Base-by-base conservation (phyloP, 2,797 vertebrate species). In the Bufotes viridis region DNA sequence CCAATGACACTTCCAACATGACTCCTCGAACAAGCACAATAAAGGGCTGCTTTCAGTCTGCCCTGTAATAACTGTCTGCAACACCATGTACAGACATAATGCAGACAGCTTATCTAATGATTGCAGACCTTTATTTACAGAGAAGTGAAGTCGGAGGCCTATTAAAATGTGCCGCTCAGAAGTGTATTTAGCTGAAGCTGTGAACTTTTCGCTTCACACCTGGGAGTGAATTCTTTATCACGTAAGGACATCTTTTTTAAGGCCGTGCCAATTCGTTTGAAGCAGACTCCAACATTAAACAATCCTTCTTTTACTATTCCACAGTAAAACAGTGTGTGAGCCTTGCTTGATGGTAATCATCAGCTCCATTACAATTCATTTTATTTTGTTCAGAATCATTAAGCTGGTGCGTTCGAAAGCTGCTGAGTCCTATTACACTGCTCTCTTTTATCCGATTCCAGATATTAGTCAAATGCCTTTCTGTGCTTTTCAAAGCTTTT, bases 381-480 rank as follows among this genome's bases (percentile, higher is more conserved):
- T 96, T 96, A 96, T 97, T 96, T 96, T 93, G 93, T 92, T 92
- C 92, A 95, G 95, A 97, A 96, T 96, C 95, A 93, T 94, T 96
- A 95, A 94, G 93, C 95, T 96, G 96, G 95, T 96, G 95, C 95
- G 95, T 95, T 92, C 93, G 92, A 93, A 96, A 96, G 96, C 96
- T 95, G 93, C 95, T 96, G 96, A 95, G 95, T 97, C 95, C 95
- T 95, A 96, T 97, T 97, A 96, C 95, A 96, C 93, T 91, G 93
- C 94, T 89, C 93, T 26, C 96, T 97, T 97, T 97, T 96, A 97
- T 98, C 96, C 93, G 90, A 94, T 96, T 98, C 95, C 95, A 98
- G 95, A 93, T 89, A 92, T 84, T 91, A 91, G 93, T 96, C 95
- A 97, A 96, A 95, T 93, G 94, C 94, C 94, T 96, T 96, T 96